phyloP scores from a whole-genome alignment of 1,140 invertebrate species.

The Euglossa dilemma region DNA sequence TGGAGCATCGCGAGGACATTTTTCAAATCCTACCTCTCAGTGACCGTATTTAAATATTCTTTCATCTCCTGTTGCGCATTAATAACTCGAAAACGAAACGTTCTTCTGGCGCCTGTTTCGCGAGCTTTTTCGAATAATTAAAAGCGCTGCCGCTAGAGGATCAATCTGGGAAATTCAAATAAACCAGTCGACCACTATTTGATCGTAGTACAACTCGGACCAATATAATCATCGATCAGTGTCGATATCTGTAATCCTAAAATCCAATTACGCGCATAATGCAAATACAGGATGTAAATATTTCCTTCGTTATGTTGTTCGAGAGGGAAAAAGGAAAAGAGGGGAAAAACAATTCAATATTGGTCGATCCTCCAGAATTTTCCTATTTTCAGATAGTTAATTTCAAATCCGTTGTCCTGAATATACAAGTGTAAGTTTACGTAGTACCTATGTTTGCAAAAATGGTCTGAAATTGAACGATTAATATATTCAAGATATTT shows the following conservation, averaged over 20 bases:
- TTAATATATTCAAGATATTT: no score
- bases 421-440: no score
- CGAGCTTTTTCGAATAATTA: slow-evolving; percentile 7
- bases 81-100: background rate
- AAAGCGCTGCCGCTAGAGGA: background rate
- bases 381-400: no score
- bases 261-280: slow-evolving; percentile 73
- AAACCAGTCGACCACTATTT: background rate
- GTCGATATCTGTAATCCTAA: slow-evolving; percentile 54
- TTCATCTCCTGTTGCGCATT: no score
- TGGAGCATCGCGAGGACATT: no score
- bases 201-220: background rate
- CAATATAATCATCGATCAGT: slow-evolving; percentile 7
- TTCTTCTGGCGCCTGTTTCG: background rate
- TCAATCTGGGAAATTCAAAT: slow-evolving; percentile 19
- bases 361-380: no score
- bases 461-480: no score
- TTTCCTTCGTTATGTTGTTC: slow-evolving; percentile 67
- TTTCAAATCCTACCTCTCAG: no score
- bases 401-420: no score
- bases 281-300: slow-evolving; percentile 70
- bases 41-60: no score
- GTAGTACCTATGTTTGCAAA: no score
- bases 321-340: slow-evolving; percentile 50
- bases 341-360: no score